Evolutionary conservation across 2,888 invertebrate genomes (phyloP), one percentile per base, ranked within the genome.

Genomic region (Orchesella flavescens): DNA sequence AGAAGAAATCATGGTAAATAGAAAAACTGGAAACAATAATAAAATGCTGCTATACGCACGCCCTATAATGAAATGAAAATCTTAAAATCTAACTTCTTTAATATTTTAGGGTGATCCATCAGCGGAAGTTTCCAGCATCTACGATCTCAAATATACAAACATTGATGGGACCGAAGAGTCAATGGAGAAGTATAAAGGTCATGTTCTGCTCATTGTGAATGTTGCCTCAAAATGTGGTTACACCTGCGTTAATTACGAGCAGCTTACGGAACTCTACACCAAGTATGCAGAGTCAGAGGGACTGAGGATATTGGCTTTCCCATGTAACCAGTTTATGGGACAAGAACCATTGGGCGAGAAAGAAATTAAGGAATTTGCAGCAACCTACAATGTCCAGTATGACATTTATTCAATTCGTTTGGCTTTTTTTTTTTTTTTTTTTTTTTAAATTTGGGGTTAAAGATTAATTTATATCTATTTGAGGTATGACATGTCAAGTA

Each of bases 261-360:
- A 88, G 76, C 85, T 88, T 55, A 87, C 87, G n/a, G 86, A 84
- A 24, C 84, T 88, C 55, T 84, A 85, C 65, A 81, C 80, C 17
- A 86, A 87, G 77, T 88, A 88, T 79, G 82, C 81, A 13, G 86
- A 78, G 66, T 76, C 79, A 3, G 69, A 87, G 55, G 88, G 88
- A 24, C 81, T 88, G 55, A 65, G 83, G 15, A 87, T 88, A 59
- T 61, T 88, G 53, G 87, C 87, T 7, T 87, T 87, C 53, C 88
- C 88, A 2, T 88, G 88, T 57, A 88, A 88, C 66, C 88, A 88
- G 72, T 87, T 87, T 69, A 80, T 80, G 86, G 84, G 84, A 21
- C 88, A 88, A 57, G 95, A 95, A 91, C 94, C 96, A 3, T 93
- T 94, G 43, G 91, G 92, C 72, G 91, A 93, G 5, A 92, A 92